These are phyloP conservation scores for Anhinga anhinga DNA, from an alignment of 2,113 vertebrate species.

Conservation along the genomic window DNA sequence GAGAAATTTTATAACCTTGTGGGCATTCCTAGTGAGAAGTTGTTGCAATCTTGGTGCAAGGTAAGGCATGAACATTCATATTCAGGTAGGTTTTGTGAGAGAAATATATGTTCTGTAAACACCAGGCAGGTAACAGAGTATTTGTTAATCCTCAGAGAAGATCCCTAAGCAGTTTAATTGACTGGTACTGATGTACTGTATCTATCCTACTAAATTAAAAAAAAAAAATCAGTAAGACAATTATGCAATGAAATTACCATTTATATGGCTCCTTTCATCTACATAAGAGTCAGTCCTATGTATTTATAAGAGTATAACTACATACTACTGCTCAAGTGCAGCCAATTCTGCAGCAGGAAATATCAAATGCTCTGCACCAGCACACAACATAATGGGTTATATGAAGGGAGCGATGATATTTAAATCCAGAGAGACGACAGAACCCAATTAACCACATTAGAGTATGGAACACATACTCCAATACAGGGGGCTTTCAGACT, in stretches of 20 bases:
- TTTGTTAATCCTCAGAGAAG: not conserved
- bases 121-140: not conserved
- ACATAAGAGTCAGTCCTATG: not conserved
- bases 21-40: not conserved
- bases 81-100: not conserved
- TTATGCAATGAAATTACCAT: not conserved
- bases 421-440: not conserved
- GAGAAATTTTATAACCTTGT: not conserved
- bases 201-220: not conserved
- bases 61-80: not conserved
- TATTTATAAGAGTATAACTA: not conserved
- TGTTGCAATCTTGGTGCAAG: not conserved
- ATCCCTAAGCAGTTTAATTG: not conserved
- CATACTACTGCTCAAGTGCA: not conserved
- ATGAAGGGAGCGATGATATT: accelerated
- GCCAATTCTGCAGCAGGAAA: not conserved
- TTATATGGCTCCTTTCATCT: slow-evolving; percentile 6
- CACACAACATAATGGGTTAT: not conserved
- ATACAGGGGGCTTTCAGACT: not conserved
- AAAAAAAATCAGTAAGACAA: not conserved
- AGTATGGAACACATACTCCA: not conserved
- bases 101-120: not conserved
- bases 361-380: not conserved
- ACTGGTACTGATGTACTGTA: not conserved
- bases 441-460: not conserved